Evolutionary conservation across 1,140 invertebrate species (phyloP), one percentile per base, ranked within the genome.

Genomic region (Diachasmimorpha longicaudata): DNA sequence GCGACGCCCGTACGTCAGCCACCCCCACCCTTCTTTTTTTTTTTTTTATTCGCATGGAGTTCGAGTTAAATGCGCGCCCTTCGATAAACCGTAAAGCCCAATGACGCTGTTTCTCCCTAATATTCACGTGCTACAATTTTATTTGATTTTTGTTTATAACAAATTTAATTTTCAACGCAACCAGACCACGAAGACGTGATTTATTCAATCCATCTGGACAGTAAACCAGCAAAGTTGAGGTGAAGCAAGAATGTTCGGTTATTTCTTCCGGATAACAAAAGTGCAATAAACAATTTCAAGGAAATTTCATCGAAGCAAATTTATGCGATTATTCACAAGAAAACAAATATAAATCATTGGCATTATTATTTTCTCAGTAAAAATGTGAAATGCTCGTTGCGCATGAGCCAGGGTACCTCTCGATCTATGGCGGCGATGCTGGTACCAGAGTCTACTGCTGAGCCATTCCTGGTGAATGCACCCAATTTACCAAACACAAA

Each of bases 1-100:
- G 66, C 66, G 66, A 68, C 66, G 66, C 66, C 66, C 14, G 66
- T n/a, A 37, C 66, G 66, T 68, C 66, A 68, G 36, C 2, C 66
- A 2, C 31, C 36, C 66, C 66, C 66, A 4, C 36, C 66, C 16
- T 19, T 13, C 14, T n/a, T n/a, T n/a, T n/a, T n/a, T n/a, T n/a
- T 25, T 63, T 52, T 52, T 52, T 52, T 19, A 52, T 52, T 63
- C 23, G 10, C 13, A 11, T 31, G 6, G 58, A 63, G 21, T 25
- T 63, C 58, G 58, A 19, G 6, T 31, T 6, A 63, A 63, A 63
- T 19, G 58, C 58, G 23, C 9, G 58, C 58, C 58, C 58, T 63
- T 23, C 21, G 23, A 19, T 58, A 3, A 58, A 19, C 19, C 8
- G 0, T 16, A 16, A 58, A 2, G 10, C 9, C 2, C 52, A 58